These are phyloP conservation scores for Tretioscincus oriximinensis DNA, from an alignment of 2,113 vertebrate genomes.

Conservation along the genomic window DNA sequence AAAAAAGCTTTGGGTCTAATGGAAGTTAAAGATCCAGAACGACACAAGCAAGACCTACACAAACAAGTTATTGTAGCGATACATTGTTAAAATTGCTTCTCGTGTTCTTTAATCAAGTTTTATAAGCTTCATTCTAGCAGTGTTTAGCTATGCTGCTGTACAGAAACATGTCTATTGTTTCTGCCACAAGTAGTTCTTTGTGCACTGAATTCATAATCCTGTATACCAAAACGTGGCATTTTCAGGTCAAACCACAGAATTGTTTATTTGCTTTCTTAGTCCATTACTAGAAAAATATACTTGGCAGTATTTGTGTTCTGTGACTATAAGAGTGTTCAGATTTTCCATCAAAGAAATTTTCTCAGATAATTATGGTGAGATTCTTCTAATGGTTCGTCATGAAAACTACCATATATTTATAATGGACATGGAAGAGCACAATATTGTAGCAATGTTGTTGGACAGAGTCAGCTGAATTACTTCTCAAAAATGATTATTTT, in stretches of 20 bases:
- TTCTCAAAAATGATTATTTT: no score
- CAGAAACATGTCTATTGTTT: slow-evolving; percentile 69
- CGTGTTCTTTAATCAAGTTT: slow-evolving; percentile 60
- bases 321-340: slow-evolving; percentile 66
- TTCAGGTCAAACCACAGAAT: slow-evolving; percentile 55
- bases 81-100: slow-evolving; percentile 35
- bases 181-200: slow-evolving; percentile 67
- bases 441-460: background rate
- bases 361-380: slow-evolving; percentile 39
- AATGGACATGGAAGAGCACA: background rate
- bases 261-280: slow-evolving; percentile 67
- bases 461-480: background rate
- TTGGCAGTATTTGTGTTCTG: slow-evolving; percentile 59
- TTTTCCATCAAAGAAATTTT: slow-evolving; percentile 56
- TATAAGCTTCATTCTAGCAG: slow-evolving; percentile 54
- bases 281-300: slow-evolving; percentile 64
- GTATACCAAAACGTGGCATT: slow-evolving; percentile 62
- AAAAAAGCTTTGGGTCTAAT: background rate
- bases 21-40: slow-evolving; percentile 48
- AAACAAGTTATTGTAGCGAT: slow-evolving; percentile 61
- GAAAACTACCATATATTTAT: background rate
- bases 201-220: slow-evolving; percentile 53
- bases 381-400: background rate
- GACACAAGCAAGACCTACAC: slow-evolving; percentile 58
- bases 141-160: slow-evolving; percentile 48